A percentile compares a stretch with the other conserved stretches of the same genome.
phyloP scores from a whole-genome alignment of 1,140 invertebrate species.

The Zaprionus africanus region DNA sequence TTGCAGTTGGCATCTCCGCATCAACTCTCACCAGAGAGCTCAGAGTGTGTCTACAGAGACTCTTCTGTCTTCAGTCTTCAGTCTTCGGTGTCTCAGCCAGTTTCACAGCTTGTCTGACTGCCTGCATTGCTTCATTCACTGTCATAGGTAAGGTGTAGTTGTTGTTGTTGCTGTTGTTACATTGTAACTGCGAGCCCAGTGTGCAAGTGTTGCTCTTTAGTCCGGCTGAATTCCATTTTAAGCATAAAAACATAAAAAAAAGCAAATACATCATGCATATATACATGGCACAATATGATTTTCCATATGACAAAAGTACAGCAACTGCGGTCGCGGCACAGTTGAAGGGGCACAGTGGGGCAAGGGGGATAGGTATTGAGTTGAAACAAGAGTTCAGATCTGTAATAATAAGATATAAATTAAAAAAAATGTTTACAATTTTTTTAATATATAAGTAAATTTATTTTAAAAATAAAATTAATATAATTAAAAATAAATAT shows the following conservation, averaged over 20 bases:
- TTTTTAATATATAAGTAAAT: too few species aligned
- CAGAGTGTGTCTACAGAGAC: neutral
- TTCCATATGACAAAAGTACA: constrained; percentile 74
- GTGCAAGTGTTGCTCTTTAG: constrained; percentile 59
- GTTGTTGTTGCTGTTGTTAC: constrained; percentile 54
- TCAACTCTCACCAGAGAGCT: constrained; percentile 60
- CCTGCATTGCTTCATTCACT: constrained; percentile 47
- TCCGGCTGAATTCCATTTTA: constrained; percentile 62
- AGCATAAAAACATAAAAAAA: constrained; percentile 78
- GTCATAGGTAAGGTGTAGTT: constrained; percentile 44
- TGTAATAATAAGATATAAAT: too few species aligned
- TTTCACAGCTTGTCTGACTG: constrained; percentile 16
- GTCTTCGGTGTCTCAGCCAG: constrained; percentile 2
- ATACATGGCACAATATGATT: constrained; percentile 78
- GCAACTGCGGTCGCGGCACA: constrained; percentile 43
- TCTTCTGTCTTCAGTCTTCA: neutral
- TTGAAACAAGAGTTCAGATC: neutral
- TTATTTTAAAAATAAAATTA: too few species aligned
- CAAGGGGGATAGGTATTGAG: neutral
- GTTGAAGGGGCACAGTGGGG: constrained; percentile 45
- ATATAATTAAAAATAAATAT: too few species aligned
- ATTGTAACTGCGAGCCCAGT: constrained; percentile 60
- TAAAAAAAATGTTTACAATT: fast-evolving
- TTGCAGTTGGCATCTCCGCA: constrained; percentile 55
- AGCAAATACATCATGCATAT: constrained; percentile 78